Percentiles rank a stretch among this genome's conserved stretches.
Evolutionary conservation across 2,797 vertebrate species (phyloP).

Genomic region (Sphenodon punctatus): DNA sequence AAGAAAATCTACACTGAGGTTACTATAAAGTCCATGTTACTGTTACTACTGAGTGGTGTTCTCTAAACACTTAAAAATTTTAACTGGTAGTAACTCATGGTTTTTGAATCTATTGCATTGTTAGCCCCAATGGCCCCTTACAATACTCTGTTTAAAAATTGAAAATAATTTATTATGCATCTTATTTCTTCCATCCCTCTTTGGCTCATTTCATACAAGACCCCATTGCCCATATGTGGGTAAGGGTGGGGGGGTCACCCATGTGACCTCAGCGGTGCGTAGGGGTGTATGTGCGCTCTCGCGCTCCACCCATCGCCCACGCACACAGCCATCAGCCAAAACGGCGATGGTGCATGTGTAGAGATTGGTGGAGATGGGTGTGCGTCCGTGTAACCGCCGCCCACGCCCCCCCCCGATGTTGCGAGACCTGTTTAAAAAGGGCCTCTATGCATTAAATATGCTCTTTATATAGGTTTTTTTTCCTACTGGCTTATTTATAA

Average conservation of each 20-base stretch:
- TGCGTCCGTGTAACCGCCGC: too few species aligned
- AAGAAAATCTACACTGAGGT: not conserved
- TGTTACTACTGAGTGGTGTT: slow-evolving; percentile 20
- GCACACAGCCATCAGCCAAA: too few species aligned
- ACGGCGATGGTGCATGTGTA: too few species aligned
- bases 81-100: slow-evolving; percentile 38
- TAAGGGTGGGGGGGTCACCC: too few species aligned
- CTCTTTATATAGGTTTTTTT: rapidly evolving
- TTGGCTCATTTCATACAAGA: too few species aligned
- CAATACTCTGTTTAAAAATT: not conserved
- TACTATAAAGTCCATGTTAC: not conserved
- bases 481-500: not conserved
- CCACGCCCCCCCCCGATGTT: too few species aligned
- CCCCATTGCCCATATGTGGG: too few species aligned
- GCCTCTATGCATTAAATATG: rapidly evolving
- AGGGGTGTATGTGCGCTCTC: too few species aligned
- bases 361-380: too few species aligned
- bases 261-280: too few species aligned
- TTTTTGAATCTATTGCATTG: not conserved
- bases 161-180: not conserved
- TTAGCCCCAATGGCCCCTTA: not conserved
- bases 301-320: too few species aligned
- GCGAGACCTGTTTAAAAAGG: too few species aligned
- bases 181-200: not conserved
- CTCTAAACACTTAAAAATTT: slow-evolving; percentile 33